Conservation (phyloP, 2,797 vertebrate genomes). For the Heteromormyrus szaboi region DNA sequence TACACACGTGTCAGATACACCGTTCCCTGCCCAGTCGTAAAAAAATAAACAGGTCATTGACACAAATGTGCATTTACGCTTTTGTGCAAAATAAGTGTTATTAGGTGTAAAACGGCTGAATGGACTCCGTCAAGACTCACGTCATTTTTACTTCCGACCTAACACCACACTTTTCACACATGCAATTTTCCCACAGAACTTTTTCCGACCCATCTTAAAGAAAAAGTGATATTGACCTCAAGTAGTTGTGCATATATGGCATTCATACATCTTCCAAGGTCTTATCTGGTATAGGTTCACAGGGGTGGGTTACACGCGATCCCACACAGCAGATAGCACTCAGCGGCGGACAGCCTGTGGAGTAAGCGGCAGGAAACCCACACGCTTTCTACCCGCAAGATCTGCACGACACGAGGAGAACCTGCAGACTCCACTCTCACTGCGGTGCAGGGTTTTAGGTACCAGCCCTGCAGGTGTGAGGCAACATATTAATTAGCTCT, state of each 20-base stretch:
- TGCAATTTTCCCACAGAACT: not conserved
- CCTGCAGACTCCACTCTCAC: not conserved
- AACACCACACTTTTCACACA: not conserved
- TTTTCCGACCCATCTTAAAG: not conserved
- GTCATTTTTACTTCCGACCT: not conserved
- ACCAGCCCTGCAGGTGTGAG: not conserved
- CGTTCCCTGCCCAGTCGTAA: not conserved
- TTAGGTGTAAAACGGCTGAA: not conserved
- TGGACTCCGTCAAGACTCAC: not conserved
- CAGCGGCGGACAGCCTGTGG: not conserved
- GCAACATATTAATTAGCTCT: not conserved
- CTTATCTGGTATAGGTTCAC: not conserved
- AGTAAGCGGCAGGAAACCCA: not conserved
- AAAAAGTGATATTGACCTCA: not conserved
- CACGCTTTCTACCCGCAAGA: not conserved
- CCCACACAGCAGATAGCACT: not conserved
- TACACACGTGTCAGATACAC: not conserved
- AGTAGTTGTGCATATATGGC: not conserved
- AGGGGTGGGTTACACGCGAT: not conserved
- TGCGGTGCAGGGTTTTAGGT: not conserved
- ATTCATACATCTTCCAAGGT: not conserved
- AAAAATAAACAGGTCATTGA: conserved; percentile 13
- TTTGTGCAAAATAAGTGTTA: not conserved
- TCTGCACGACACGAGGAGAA: not conserved
- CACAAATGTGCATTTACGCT: not conserved